These are phyloP conservation scores for Noctua fimbriata DNA, from an alignment of 2,888 invertebrate species.

Conservation along the genomic window DNA sequence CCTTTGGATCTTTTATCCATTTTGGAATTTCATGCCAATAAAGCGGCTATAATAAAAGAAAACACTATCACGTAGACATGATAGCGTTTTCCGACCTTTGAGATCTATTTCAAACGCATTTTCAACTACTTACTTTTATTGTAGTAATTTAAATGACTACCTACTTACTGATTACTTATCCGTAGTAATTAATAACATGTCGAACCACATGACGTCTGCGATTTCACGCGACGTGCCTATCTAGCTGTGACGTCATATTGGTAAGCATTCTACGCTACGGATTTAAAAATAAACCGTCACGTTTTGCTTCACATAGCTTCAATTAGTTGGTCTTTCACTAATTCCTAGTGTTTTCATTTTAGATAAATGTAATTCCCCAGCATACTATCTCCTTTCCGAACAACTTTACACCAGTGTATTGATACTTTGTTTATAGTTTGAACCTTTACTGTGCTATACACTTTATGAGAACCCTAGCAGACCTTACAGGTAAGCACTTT, in stretches of 20 bases:
- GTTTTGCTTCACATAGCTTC: background rate
- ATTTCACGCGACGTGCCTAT: background rate
- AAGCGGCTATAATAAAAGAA: background rate
- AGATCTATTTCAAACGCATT: background rate
- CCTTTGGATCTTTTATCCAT: background rate
- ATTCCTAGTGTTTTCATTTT: background rate
- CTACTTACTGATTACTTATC: background rate
- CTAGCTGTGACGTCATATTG: background rate
- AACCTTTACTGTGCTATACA: background rate
- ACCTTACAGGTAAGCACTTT: background rate
- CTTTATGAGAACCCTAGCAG: background rate
- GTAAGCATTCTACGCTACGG: background rate
- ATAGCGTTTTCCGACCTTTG: background rate
- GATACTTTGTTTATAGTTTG: background rate
- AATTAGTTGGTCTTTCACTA: background rate
- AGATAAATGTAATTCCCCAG: background rate
- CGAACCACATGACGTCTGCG: background rate
- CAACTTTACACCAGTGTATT: background rate
- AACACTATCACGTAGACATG: background rate
- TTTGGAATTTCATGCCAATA: background rate
- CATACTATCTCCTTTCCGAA: background rate
- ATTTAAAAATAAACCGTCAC: background rate
- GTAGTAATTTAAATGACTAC: background rate
- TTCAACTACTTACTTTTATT: background rate
- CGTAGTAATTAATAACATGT: background rate